Conservation (phyloP, 2,888 invertebrate genomes). For the Acleris holmiana region DNA sequence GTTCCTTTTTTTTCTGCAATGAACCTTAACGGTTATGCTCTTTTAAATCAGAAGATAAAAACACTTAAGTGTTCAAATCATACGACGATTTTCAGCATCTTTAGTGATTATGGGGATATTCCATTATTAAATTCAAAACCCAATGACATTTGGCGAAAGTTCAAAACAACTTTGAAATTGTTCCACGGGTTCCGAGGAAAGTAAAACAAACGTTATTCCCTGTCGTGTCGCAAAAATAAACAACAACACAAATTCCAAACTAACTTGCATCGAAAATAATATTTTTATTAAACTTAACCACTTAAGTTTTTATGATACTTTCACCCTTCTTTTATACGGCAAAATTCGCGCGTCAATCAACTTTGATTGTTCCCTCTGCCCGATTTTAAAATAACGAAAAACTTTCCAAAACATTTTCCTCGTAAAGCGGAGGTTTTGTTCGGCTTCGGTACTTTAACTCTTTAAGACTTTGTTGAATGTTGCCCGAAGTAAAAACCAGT, state of each 20-base stretch:
- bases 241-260: conserved; percentile 17
- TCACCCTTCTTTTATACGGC: conserved; percentile 18
- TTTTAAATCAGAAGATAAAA: too few relatives aligned
- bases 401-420: conserved; percentile 9
- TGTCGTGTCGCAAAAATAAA: conserved; percentile 1
- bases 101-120: too few relatives aligned
- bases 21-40: too few relatives aligned
- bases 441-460: conserved; percentile 5
- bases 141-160: too few relatives aligned
- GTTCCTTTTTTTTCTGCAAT: too few relatives aligned
- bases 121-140: too few relatives aligned
- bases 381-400: conserved; percentile 16
- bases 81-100: too few relatives aligned
- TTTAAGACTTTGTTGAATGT: conserved; percentile 8
- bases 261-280: conserved; percentile 23
- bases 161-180: too few relatives aligned
- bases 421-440: conserved; percentile 1
- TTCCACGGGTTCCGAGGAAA: too few relatives aligned
- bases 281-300: conserved; percentile 23
- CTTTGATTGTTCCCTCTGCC: conserved; percentile 11
- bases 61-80: too few relatives aligned
- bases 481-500: not conserved
- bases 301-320: conserved; percentile 21
- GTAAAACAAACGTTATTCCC: too few relatives aligned
- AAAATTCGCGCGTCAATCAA: conserved; percentile 19